These are phyloP conservation scores for Chesias legatella DNA, from an alignment of 2,888 invertebrate species.

Conservation along the genomic window DNA sequence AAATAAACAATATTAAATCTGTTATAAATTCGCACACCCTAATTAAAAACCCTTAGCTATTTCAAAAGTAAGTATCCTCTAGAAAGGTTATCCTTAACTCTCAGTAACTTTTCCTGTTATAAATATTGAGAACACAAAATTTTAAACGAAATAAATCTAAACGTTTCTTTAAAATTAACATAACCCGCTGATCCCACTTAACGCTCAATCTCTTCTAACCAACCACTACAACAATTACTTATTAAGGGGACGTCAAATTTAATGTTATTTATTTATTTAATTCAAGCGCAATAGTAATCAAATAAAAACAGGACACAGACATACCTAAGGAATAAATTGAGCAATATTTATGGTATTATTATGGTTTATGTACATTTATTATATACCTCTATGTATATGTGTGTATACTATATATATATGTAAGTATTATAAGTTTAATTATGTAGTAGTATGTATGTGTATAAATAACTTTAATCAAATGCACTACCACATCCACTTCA, in stretches of 20 bases:
- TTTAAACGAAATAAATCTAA: conserved; percentile 32
- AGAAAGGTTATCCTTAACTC: conserved; percentile 27
- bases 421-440: no score
- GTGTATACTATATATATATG: no score
- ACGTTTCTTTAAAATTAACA: conserved; percentile 32
- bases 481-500: no score
- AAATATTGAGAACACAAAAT: conserved; percentile 29
- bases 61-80: conserved; percentile 12
- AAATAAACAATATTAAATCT: no score
- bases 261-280: background rate
- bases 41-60: conserved; percentile 11
- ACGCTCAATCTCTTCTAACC: conserved; percentile 26
- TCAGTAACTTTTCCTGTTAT: conserved; percentile 29
- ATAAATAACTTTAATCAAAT: no score
- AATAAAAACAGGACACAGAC: no score
- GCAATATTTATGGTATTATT: no score
- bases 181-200: conserved; percentile 23
- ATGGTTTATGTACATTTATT: no score
- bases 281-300: no score
- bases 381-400: no score
- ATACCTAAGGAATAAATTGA: no score
- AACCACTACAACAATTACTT: conserved; percentile 9
- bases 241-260: background rate
- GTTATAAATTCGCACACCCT: background rate
- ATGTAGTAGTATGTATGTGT: no score